Percentiles rank a stretch among this genome's conserved stretches.
Conservation (phyloP, 2,888 invertebrate genomes). For the Drosophila flavopinicola region DNA sequence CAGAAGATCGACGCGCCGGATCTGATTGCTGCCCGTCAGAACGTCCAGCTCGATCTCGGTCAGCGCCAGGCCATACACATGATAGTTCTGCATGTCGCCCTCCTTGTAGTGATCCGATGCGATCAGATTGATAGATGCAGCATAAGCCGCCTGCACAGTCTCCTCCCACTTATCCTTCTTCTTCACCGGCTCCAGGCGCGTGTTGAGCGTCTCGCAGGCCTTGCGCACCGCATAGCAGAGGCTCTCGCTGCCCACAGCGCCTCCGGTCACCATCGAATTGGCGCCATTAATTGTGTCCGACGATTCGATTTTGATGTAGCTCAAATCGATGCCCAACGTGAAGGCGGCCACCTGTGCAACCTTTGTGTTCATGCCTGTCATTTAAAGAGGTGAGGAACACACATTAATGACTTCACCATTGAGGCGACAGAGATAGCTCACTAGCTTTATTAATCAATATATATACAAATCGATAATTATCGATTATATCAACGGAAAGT, state of each 20-base stretch:
- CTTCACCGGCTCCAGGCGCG: constrained; percentile 87
- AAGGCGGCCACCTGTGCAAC: constrained; percentile 90
- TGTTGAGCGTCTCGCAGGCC: constrained; percentile 88
- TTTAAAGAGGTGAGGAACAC: too few relatives aligned
- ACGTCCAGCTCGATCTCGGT: constrained; percentile 91
- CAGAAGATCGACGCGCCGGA: constrained; percentile 88
- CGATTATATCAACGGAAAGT: too few relatives aligned
- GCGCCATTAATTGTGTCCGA: constrained; percentile 88
- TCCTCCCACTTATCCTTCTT: constrained; percentile 86
- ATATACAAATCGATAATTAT: too few relatives aligned
- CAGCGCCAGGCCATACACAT: constrained; percentile 87
- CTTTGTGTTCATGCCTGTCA: constrained; percentile 86
- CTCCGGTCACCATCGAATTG: constrained; percentile 89
- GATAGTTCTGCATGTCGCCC: constrained; percentile 86
- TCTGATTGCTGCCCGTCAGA: constrained; percentile 90
- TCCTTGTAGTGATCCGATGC: constrained; percentile 86
- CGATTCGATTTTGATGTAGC: constrained; percentile 86
- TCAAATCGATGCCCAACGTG: constrained; percentile 88
- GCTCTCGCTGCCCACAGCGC: constrained; percentile 89
- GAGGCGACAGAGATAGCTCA: too few relatives aligned
- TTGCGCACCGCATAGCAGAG: constrained; percentile 87
- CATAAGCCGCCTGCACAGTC: constrained; percentile 52
- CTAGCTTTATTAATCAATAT: too few relatives aligned
- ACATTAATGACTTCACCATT: not conserved
- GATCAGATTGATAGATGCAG: constrained; percentile 85